Base-by-base conservation (phyloP, 2,888 invertebrate genomes). In the Miltochrista miniata region DNA sequence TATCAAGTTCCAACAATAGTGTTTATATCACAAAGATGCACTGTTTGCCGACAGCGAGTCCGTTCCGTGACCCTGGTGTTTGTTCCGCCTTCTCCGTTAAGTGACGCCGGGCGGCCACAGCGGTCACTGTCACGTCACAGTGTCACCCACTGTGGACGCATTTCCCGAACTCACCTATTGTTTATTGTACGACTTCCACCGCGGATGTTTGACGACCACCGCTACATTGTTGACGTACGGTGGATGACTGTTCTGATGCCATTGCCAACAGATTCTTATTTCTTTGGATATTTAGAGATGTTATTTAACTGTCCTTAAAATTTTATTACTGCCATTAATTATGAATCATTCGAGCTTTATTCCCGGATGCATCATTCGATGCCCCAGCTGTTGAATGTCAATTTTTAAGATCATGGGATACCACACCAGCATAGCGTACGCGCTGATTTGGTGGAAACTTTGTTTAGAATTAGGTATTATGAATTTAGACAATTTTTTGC, bases 401-500 rank as follows among this genome's bases (percentile, higher is more conserved):
- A n/a, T n/a, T n/a, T n/a, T n/a, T n/a, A n/a, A n/a, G n/a, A n/a
- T n/a, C n/a, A n/a, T n/a, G n/a, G n/a, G n/a, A n/a, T n/a, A n/a
- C n/a, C n/a, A n/a, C n/a, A n/a, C n/a, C n/a, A n/a, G n/a, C n/a
- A n/a, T n/a, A n/a, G n/a, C n/a, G n/a, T n/a, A n/a, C n/a, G n/a
- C 18, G 5, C 18, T 4, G 18, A 24, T 24, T 13, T 12, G 7
- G 2, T n/a, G 34, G 7, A 35, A 35, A 38, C 11, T 38, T n/a
- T n/a, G 18, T 38, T 38, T 18, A 38, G 36, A 15, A 36, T 36
- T 36, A n/a, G n/a, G 5, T 15, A 18, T 18, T 18, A 7, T 18
- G 64, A 74, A 72, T 76, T 79, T 75, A 69, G 70, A 75, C 74
- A 73, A 64, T 69, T 76, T 76, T 81, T 80, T 59, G 73, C 76